These are phyloP conservation scores for Thunnus albacares DNA, from an alignment of 2,797 vertebrate species.

Conservation along the genomic window DNA sequence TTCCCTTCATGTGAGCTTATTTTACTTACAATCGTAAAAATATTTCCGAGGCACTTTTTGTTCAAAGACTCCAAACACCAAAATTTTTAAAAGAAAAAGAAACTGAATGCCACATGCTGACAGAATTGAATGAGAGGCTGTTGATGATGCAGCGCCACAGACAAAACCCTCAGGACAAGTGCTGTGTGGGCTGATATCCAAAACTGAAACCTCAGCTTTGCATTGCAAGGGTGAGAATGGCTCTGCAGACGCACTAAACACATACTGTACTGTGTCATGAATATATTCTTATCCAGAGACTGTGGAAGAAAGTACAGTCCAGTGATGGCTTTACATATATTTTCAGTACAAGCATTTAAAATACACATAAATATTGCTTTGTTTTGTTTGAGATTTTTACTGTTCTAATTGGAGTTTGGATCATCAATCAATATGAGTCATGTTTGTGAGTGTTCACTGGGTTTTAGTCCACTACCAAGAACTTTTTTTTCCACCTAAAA, in stretches of 20 bases:
- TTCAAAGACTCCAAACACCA: not conserved
- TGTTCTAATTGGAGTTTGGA: not conserved
- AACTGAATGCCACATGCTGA: conserved; percentile 5
- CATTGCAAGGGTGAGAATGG: conserved; percentile 29
- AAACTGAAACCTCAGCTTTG: conserved; percentile 45
- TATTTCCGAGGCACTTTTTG: conserved; percentile 33
- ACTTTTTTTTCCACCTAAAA: not conserved
- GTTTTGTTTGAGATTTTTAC: not conserved
- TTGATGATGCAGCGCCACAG: conserved; percentile 23
- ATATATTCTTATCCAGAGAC: conserved; percentile 33
- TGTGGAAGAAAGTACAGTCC: not conserved
- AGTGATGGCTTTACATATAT: not conserved
- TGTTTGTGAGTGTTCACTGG: not conserved
- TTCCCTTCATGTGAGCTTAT: conserved; percentile 17
- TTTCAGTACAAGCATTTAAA: not conserved
- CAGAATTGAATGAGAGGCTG: conserved; percentile 7
- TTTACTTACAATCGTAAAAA: conserved; percentile 55
- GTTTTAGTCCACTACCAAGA: not conserved
- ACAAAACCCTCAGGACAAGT: conserved; percentile 38
- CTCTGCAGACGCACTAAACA: conserved; percentile 38
- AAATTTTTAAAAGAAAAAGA: not conserved
- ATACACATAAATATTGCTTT: not conserved
- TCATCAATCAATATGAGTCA: not conserved
- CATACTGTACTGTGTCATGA: conserved; percentile 1
- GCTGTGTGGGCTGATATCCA: conserved; percentile 45